Evolutionary conservation across 1,140 invertebrate species (phyloP).

Genomic region (Zelostemma sp.): DNA sequence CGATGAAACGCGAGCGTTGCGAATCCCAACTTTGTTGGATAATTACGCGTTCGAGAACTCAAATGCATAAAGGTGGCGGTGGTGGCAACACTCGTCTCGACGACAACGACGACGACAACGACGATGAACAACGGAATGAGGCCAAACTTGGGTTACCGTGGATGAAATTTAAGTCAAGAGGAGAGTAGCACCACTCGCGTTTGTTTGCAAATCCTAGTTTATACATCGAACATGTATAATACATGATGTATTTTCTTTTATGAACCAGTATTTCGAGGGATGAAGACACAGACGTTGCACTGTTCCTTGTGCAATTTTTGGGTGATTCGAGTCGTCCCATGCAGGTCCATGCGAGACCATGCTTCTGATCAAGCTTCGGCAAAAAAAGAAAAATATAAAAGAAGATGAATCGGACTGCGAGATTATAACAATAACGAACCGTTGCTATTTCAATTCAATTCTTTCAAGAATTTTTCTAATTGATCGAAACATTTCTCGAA

Average conservation of each 20-base stretch:
- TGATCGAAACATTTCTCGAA: conserved; percentile 36
- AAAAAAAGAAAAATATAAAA: conserved; percentile 25
- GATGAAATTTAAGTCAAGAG: too few species aligned
- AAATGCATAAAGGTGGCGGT: too few species aligned
- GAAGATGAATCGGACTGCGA: not conserved
- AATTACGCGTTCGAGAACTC: too few species aligned
- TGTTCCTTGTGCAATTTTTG: conserved; percentile 46
- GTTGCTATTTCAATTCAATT: conserved; percentile 15
- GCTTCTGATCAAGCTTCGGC: conserved; percentile 53
- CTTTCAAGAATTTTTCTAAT: not conserved
- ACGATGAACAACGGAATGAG: too few species aligned
- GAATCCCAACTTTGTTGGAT: too few species aligned
- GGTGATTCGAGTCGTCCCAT: conserved; percentile 46
- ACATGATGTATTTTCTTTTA: too few species aligned
- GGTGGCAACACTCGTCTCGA: too few species aligned
- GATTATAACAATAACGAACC: not conserved
- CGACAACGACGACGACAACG: too few species aligned
- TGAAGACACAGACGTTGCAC: conserved; percentile 35
- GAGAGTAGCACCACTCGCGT: too few species aligned
- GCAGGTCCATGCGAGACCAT: conserved; percentile 58
- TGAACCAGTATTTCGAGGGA: conserved; percentile 7
- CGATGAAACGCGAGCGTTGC: conserved; percentile 26
- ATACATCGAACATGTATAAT: too few species aligned
- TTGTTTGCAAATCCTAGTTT: too few species aligned
- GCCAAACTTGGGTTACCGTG: too few species aligned